These are phyloP conservation scores for Lithophane leautieri DNA, from an alignment of 2,888 invertebrate genomes.

Conservation along the genomic window DNA sequence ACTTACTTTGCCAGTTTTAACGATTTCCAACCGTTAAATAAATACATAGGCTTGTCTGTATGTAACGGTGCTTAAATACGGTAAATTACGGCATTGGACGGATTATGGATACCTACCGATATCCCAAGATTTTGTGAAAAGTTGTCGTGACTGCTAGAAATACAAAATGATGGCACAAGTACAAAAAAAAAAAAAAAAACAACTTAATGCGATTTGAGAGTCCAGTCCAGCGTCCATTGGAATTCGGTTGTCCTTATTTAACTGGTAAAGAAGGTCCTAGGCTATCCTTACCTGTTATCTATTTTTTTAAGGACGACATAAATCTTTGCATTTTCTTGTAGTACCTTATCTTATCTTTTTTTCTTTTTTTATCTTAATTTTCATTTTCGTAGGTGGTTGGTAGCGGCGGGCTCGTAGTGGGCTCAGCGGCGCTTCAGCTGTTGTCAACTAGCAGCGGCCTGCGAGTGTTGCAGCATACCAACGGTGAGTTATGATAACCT, in stretches of 20 bases:
- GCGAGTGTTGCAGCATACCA: constrained; percentile 83
- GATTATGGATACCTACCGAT: background rate
- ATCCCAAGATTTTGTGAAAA: background rate
- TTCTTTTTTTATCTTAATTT: too few relatives aligned
- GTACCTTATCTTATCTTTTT: too few relatives aligned
- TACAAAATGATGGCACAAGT: too few relatives aligned
- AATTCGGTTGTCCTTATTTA: background rate
- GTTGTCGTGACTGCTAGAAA: background rate
- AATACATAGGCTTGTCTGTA: constrained; percentile 23
- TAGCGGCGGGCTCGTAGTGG: constrained; percentile 88
- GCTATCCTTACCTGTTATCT: too few relatives aligned
- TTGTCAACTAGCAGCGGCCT: constrained; percentile 82
- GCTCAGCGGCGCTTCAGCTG: constrained; percentile 85
- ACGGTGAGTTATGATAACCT: constrained; percentile 75
- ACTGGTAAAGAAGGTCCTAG: too few relatives aligned
- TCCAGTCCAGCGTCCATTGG: background rate
- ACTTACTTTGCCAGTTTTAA: background rate
- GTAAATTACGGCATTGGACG: constrained; percentile 5
- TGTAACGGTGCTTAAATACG: constrained; percentile 29
- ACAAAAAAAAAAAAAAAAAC: background rate
- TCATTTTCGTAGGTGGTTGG: constrained; percentile 81
- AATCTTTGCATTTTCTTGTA: background rate
- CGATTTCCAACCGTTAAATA: constrained; percentile 18
- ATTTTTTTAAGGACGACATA: background rate
- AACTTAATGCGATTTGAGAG: background rate